phyloP scores from a whole-genome alignment of 2,888 invertebrate genomes.

The Congeria kusceri region DNA sequence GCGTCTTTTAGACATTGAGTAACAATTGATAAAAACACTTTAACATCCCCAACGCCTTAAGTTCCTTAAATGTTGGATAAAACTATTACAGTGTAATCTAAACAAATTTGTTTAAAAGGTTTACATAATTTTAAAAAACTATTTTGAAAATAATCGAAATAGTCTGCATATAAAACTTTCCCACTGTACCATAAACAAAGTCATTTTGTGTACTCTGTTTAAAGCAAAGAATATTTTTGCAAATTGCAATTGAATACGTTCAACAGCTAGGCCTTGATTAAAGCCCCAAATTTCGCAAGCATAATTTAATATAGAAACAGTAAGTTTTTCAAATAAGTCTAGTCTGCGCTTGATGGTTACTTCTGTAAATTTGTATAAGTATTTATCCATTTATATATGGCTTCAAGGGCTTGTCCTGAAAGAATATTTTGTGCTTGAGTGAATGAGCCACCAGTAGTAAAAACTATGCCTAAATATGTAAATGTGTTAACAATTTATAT shows the following conservation, averaged over 20 bases:
- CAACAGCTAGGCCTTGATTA: background rate
- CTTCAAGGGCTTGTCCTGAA: constrained; percentile 6
- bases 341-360: background rate
- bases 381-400: constrained; percentile 9
- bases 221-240: constrained; percentile 23
- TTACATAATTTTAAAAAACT: too few species aligned
- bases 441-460: constrained; percentile 14
- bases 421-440: background rate
- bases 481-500: constrained; percentile 16
- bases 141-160: too few species aligned
- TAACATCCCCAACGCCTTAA: background rate
- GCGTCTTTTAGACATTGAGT: constrained; percentile 5
- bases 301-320: background rate
- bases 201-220: constrained; percentile 28
- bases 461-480: constrained; percentile 3
- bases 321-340: constrained; percentile 12
- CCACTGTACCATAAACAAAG: constrained; percentile 24
- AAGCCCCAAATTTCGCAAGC: background rate
- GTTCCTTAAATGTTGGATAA: too few species aligned
- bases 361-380: constrained; percentile 7
- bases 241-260: constrained; percentile 13
- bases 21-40: background rate
- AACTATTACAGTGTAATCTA: too few species aligned
- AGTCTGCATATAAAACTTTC: background rate
- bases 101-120: too few species aligned